Conservation (phyloP, 2,888 invertebrate species). For the Cephus runcator region DNA sequence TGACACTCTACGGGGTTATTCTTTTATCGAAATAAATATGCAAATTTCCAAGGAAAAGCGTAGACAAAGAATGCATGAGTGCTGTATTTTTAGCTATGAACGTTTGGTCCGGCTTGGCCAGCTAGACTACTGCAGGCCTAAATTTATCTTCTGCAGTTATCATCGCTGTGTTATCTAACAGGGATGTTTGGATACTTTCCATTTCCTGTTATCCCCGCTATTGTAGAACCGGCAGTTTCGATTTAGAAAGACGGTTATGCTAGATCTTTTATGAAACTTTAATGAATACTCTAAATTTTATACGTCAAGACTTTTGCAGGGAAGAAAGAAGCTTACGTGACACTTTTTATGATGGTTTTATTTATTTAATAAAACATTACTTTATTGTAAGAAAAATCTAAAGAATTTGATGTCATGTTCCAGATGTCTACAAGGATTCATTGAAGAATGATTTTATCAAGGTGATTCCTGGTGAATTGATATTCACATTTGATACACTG, state of each 20-base stretch:
- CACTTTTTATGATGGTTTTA: neutral
- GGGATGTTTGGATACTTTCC: neutral
- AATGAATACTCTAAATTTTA: neutral
- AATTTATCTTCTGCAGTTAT: neutral
- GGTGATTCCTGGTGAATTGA: neutral
- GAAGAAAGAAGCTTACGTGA: neutral
- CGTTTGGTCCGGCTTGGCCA: neutral
- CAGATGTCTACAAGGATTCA: neutral
- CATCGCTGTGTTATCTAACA: no score
- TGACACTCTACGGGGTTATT: neutral
- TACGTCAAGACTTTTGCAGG: neutral
- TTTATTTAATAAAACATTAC: neutral
- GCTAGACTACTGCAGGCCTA: neutral
- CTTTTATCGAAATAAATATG: conserved; percentile 2
- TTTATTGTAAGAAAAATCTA: neutral
- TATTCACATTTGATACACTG: neutral
- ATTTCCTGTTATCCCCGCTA: neutral
- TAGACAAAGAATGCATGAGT: conserved; percentile 3
- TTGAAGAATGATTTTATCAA: neutral
- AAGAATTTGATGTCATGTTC: neutral
- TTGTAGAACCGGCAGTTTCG: neutral
- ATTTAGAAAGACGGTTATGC: neutral
- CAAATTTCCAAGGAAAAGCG: conserved; percentile 4
- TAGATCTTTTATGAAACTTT: neutral
- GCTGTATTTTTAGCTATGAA: neutral